Conservation (phyloP, 2,113 vertebrate genomes). For the Cyrtonyx montezumae region DNA sequence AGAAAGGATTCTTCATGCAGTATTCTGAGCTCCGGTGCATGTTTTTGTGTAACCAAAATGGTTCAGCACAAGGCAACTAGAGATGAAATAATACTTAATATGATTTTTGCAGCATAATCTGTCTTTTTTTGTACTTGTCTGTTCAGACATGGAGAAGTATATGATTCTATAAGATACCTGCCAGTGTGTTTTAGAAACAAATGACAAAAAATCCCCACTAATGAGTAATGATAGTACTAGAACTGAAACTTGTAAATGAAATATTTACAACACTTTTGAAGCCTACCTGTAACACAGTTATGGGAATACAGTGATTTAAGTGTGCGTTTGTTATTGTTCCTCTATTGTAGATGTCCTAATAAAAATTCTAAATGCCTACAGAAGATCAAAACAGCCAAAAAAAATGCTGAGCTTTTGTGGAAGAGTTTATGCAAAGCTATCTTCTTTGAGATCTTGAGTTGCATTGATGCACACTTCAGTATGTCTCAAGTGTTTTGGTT, state of each 20-base stretch:
- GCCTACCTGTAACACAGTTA: background rate
- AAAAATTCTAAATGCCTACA: conserved; percentile 27
- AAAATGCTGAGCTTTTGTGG: conserved; percentile 23
- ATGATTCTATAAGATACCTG: background rate
- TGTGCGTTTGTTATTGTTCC: background rate
- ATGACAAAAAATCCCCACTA: background rate
- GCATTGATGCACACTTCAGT: background rate
- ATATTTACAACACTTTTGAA: background rate
- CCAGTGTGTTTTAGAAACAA: background rate
- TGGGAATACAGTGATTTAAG: background rate
- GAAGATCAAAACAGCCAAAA: conserved; percentile 32
- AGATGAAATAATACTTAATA: background rate
- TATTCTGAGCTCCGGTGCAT: background rate
- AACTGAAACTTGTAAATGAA: background rate
- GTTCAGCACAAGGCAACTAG: background rate
- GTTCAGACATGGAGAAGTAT: background rate
- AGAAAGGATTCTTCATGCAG: background rate
- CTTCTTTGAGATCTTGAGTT: background rate
- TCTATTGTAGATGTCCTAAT: background rate
- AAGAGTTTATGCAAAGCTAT: conserved; percentile 12
- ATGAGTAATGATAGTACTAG: background rate
- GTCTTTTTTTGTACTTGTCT: background rate
- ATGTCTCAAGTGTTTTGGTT: background rate
- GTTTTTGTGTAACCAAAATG: background rate
- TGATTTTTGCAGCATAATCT: background rate